Percentiles rank a stretch among this genome's conserved stretches.
Evolutionary conservation across 2,113 vertebrate genomes (phyloP).

Genomic region (Xiphophorus maculatus): DNA sequence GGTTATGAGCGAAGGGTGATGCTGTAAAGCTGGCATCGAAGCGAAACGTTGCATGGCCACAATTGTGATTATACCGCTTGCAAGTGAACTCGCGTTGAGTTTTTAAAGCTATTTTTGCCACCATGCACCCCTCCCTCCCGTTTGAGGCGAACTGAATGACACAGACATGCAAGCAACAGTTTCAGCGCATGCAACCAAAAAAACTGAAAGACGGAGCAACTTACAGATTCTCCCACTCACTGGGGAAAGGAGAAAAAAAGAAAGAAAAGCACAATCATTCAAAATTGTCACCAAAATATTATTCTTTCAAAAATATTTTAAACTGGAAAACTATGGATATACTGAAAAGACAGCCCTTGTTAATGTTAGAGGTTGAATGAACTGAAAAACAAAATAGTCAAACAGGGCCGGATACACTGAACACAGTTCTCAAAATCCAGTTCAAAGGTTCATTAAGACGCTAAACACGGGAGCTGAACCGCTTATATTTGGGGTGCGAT

Average conservation of each 20-base stretch:
- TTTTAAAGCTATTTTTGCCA: background rate
- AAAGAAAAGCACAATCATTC: slow-evolving; percentile 63
- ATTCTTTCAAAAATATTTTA: background rate
- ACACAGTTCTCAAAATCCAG: too few relatives aligned
- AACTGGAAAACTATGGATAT: background rate
- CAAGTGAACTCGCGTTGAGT: background rate
- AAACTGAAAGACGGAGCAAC: slow-evolving; percentile 68
- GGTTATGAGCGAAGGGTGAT: background rate
- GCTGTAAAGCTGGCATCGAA: background rate
- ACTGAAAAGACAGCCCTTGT: too few relatives aligned
- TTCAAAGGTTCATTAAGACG: too few relatives aligned
- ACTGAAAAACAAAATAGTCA: too few relatives aligned
- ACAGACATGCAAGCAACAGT: background rate
- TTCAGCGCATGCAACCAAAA: slow-evolving; percentile 19
- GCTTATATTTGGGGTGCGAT: too few relatives aligned
- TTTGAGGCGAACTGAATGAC: background rate
- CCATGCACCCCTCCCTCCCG: background rate
- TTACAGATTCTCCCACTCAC: slow-evolving; percentile 97
- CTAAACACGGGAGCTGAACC: background rate
- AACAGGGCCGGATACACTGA: too few relatives aligned
- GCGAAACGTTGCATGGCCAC: background rate
- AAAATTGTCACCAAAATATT: slow-evolving; percentile 12
- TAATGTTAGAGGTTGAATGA: too few relatives aligned
- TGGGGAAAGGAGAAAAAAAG: slow-evolving; percentile 65
- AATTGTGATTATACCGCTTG: background rate